Evolutionary conservation across 2,113 vertebrate genomes (phyloP).

Genomic region (Sceloporus undulatus): DNA sequence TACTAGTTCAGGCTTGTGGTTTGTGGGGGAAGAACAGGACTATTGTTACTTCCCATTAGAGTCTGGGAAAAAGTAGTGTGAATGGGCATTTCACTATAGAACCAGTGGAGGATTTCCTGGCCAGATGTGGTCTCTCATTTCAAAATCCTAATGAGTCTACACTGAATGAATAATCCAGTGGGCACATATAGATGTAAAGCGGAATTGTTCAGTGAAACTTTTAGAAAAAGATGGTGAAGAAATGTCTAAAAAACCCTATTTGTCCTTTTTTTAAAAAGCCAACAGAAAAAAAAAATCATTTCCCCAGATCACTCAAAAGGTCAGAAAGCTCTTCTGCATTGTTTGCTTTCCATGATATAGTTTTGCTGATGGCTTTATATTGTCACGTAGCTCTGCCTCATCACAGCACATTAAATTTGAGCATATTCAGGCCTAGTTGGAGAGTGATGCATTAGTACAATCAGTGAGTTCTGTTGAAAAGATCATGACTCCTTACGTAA

Average conservation of each 20-base stretch:
- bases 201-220: background rate
- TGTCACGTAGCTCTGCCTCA: background rate
- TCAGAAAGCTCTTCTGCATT: background rate
- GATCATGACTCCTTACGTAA: background rate
- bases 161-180: background rate
- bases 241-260: background rate
- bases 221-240: background rate
- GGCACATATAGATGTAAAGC: background rate
- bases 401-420: background rate
- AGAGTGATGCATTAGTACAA: background rate
- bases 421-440: background rate
- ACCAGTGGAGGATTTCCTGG: background rate
- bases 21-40: background rate
- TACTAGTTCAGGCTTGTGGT: background rate
- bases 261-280: background rate
- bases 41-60: constrained; percentile 24
- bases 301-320: background rate
- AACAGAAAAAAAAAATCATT: background rate
- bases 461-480: background rate
- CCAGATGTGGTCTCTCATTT: background rate
- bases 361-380: background rate
- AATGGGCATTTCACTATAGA: background rate
- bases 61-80: constrained; percentile 14
- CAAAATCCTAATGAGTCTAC: constrained; percentile 15
- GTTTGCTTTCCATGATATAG: background rate